Evolutionary conservation across 2,113 vertebrate species (phyloP).

Genomic region (Halcyon senegalensis): DNA sequence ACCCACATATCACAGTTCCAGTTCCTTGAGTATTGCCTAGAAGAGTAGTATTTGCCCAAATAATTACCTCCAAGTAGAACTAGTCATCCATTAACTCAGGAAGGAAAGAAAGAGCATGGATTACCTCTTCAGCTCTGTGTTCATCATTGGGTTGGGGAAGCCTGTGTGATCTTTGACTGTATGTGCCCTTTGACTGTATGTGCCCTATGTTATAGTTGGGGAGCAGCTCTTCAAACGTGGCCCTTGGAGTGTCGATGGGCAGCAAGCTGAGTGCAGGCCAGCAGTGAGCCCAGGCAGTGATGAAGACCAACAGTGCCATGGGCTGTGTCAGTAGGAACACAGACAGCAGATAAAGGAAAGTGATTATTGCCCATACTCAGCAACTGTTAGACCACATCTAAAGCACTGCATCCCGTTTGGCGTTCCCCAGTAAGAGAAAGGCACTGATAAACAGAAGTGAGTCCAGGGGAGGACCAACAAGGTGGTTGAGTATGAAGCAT

Average conservation of each 20-base stretch:
- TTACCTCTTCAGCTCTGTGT: background rate
- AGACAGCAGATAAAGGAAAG: background rate
- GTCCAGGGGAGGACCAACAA: accelerated
- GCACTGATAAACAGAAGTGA: accelerated
- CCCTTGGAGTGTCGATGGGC: background rate
- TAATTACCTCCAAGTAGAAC: background rate
- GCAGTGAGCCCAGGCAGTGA: too few species aligned
- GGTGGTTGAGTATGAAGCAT: accelerated
- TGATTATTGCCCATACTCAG: background rate
- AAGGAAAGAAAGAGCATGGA: accelerated
- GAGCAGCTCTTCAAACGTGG: background rate
- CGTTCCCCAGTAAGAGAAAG: accelerated
- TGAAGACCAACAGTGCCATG: background rate
- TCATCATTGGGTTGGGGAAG: background rate
- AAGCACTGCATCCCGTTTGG: accelerated
- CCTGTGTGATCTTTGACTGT: background rate
- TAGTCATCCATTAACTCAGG: background rate
- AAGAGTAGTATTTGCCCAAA: background rate
- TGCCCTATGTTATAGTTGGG: background rate
- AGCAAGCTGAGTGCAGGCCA: accelerated
- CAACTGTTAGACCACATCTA: background rate
- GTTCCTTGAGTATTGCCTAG: background rate
- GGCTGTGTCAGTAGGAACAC: background rate
- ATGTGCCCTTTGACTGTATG: background rate
- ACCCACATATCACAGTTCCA: background rate